Base-by-base conservation (phyloP, 2,888 invertebrate species). In the Cyclophora punctaria region DNA sequence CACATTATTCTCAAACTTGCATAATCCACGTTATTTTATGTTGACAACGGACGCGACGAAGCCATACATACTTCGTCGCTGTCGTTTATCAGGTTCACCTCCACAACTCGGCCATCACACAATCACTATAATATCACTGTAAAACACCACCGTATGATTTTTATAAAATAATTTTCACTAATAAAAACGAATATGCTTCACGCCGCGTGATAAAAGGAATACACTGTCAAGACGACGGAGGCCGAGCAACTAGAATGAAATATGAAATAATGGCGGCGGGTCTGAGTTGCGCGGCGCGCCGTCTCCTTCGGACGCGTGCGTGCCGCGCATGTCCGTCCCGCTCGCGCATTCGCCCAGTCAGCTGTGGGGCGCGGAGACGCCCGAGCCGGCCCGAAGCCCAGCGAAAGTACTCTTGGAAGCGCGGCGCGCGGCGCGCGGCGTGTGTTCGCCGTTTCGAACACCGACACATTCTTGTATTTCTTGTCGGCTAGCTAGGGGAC, bases 11-110 rank as follows among this genome's bases (percentile, higher is more conserved):
- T 78, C 77, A 80, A 79, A 80, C 85, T 85, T 84, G 87, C 85
- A 84, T 85, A 86, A 84, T 88, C 80, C 83, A 80, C 75, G 76
- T 78, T 84, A 83, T 84, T 83, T 79, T 75, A 77, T 81, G 75
- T 83, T 83, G 83, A 86, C 81, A 83, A 83, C 82, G 78, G 82
- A 81, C 77, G 79, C 78, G 69, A 75, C 66, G 64, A 69, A 72
- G 74, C 76, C 78, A 78, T 73, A 78, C 86, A 87, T 85, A 61
- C 69, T 80, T 74, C 69, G 66, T 63, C 66, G 69, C 64, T 61
- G 62, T 68, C 62, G 62, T 61, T 63, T 61, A 55, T 51, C 65
- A 63, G 61, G 63, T 69, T 77, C 70, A 74, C 67, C 70, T 73
- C 62, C 62, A 67, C 61, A 66, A 68, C 69, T 62, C 63, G 59